Conservation (phyloP, 2,113 vertebrate genomes). For the Oncorhynchus tshawytscha region DNA sequence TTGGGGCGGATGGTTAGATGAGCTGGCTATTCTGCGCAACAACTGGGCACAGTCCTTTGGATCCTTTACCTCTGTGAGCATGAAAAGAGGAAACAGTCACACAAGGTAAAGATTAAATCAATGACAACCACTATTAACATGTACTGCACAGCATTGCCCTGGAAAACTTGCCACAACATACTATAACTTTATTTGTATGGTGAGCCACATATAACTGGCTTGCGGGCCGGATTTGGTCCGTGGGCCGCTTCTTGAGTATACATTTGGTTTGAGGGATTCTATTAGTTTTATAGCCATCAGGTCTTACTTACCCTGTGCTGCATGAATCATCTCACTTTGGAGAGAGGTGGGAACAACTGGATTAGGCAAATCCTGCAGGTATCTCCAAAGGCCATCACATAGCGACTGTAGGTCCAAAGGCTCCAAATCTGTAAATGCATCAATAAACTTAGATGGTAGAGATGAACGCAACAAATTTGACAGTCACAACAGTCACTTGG, state of each 20-base stretch:
- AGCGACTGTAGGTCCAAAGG: conserved; percentile 81
- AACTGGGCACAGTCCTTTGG: conserved; percentile 85
- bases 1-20: conserved; percentile 84
- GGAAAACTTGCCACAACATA: no score
- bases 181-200: no score
- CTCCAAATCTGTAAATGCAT: conserved; percentile 79
- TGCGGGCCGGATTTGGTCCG: no score
- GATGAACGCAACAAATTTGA: no score
- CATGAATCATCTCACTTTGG: conserved; percentile 85
- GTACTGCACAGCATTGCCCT: no score
- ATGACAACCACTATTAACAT: no score
- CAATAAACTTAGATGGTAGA: background rate
- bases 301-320: conserved; percentile 83
- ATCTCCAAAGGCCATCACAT: conserved; percentile 86
- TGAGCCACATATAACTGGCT: no score
- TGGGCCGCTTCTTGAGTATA: background rate
- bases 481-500: no score
- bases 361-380: conserved; percentile 89
- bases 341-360: conserved; percentile 84
- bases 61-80: conserved; percentile 81
- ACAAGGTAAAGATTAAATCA: background rate
- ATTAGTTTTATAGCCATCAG: background rate
- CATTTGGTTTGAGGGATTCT: background rate
- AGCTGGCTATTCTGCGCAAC: conserved; percentile 81
- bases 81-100: background rate